Evolutionary conservation across 1,140 invertebrate species (phyloP), one percentile per base, ranked within the genome.

Genomic region (Bombus breviceps): DNA sequence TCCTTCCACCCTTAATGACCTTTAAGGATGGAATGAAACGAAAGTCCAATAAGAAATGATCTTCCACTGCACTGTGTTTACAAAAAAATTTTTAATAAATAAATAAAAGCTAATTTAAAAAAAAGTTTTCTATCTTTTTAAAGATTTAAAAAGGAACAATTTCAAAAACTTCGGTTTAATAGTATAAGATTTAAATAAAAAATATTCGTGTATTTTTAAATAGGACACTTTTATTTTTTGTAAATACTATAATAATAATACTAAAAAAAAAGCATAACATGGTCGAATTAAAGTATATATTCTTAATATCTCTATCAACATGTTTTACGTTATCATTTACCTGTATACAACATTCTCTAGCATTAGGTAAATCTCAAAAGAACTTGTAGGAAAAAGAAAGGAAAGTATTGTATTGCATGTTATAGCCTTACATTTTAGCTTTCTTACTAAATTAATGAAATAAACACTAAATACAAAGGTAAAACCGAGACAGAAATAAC

Each of bases 221-320:
- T 41, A 79, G 18, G 34, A n/a, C 73, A 62, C 43, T 10, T 39
- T 81, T 73, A 43, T 59, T 73, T 72, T 10, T 57, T 81, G 73
- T 81, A 62, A 73, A 82, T 74, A 82, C 9, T 62, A 25, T 34
- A 74, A 74, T 34, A 43, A 43, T 74, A 64, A 43, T 74, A 64
- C 15, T n/a, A 72, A 59, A 72, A 32, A n/a, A 74, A 10, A 82
- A 73, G 39, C 39, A n/a, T 43, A 82, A 82, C n/a, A 9, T 57
- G 5, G 18, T 39, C 47, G 13, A 37, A 69, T 43, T 80, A 69
- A 41, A n/a, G 32, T 75, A 53, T 34, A 47, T 68, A 68, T 37
- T 18, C 25, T 71, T 12, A 1, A 39, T 71, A 39, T 71, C 25
- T 28, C n/a, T 32, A 39, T 25, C 25, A 41, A 76, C 47, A 53